phyloP scores from a whole-genome alignment of 37 sponge, comb jelly and placozoan species.

The Spongilla lacustris region DNA sequence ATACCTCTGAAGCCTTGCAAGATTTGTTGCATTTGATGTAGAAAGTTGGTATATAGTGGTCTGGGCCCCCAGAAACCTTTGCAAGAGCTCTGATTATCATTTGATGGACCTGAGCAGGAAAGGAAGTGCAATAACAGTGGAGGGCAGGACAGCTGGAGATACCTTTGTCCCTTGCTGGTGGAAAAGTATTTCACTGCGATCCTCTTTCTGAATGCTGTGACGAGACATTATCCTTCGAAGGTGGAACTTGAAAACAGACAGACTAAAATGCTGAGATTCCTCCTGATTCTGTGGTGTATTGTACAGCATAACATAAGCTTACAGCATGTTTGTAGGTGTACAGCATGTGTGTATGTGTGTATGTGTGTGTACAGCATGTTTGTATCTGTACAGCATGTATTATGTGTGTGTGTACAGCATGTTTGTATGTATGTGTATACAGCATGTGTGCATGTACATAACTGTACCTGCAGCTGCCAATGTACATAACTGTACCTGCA shows the following conservation, averaged over 20 bases:
- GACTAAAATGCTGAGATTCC: not conserved
- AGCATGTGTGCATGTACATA: not conserved
- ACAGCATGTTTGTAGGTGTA: too few relatives aligned
- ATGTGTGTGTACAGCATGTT: too few relatives aligned
- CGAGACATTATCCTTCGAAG: not conserved
- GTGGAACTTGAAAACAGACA: not conserved
- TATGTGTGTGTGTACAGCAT: not conserved
- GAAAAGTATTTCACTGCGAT: not conserved
- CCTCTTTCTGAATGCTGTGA: not conserved
- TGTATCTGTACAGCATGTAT: too few relatives aligned
- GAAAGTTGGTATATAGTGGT: not conserved
- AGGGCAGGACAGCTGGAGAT: not conserved
- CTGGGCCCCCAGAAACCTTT: not conserved
- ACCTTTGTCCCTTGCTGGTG: not conserved
- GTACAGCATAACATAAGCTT: not conserved
- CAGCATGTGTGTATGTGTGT: too few relatives aligned
- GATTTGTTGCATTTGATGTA: slow-evolving; percentile 3
- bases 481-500: not conserved
- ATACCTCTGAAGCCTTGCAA: slow-evolving; percentile 29
- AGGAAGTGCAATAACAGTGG: not conserved
- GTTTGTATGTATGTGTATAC: not conserved
- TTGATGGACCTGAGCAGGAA: not conserved
- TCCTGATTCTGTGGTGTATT: not conserved
- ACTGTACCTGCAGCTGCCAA: slow-evolving; percentile 5
- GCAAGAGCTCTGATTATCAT: not conserved